Percentiles rank a stretch among this genome's conserved stretches.
Conservation (phyloP, 1,140 invertebrate species). For the Ylistrum balloti region DNA sequence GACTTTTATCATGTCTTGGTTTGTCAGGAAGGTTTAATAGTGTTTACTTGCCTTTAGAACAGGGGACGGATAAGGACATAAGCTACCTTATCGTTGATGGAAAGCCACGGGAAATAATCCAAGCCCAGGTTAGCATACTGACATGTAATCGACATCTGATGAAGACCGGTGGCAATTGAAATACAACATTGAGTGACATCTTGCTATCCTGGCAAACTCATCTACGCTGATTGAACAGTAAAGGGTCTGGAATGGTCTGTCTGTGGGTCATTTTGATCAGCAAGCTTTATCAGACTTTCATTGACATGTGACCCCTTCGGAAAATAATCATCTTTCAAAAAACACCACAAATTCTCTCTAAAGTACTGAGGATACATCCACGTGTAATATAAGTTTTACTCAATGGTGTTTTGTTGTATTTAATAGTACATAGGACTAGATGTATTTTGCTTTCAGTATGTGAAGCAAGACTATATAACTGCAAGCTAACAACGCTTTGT, state of each 20-base stretch:
- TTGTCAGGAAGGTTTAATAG: not conserved
- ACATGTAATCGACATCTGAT: constrained; percentile 30
- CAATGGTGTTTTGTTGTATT: too few relatives aligned
- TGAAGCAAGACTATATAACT: not conserved
- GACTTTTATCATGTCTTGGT: not conserved
- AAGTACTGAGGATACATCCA: too few relatives aligned
- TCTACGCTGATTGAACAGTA: not conserved
- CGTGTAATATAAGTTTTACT: too few relatives aligned
- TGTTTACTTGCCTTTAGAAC: not conserved
- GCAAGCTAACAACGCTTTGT: not conserved
- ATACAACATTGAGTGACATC: constrained; percentile 3
- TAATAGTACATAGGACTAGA: too few relatives aligned
- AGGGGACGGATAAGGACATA: not conserved
- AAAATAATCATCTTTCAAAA: too few relatives aligned
- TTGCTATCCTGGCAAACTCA: not conserved
- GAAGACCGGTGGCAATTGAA: constrained; percentile 6
- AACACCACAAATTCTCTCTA: too few relatives aligned
- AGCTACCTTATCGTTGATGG: not conserved
- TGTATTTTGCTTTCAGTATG: too few relatives aligned
- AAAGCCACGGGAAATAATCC: not conserved
- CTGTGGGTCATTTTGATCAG: not conserved
- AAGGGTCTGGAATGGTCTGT: not conserved
- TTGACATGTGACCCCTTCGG: not conserved
- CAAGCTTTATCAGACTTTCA: not conserved
- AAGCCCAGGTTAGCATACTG: not conserved